These are phyloP conservation scores for Philypnodon macrostomus DNA, from an alignment of 2,797 vertebrate species.

Conservation along the genomic window DNA sequence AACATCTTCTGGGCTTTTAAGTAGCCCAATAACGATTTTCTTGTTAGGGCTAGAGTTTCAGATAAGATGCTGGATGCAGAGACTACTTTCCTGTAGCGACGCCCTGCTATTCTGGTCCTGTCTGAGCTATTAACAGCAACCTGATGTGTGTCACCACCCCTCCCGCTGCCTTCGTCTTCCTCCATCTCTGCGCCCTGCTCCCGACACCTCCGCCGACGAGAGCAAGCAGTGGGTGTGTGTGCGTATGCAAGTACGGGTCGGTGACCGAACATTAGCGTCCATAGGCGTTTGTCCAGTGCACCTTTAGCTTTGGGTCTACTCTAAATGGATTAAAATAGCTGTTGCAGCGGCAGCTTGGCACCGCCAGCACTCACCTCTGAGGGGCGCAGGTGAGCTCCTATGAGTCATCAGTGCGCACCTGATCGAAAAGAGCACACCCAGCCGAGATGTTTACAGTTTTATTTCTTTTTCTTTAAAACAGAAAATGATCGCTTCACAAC, in stretches of 20 bases:
- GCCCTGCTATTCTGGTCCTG: constrained; percentile 69
- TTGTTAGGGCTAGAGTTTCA: constrained; percentile 20
- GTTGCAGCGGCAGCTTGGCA: constrained; percentile 41
- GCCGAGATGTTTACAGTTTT: constrained; percentile 70
- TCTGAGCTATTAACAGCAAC: constrained; percentile 69
- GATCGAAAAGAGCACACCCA: constrained; percentile 27
- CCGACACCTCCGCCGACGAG: constrained; percentile 5
- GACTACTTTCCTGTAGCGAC: constrained; percentile 51
- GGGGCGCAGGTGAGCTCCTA: constrained; percentile 48
- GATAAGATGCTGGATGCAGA: constrained; percentile 34
- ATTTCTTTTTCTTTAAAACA: constrained; percentile 89
- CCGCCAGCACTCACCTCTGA: constrained; percentile 21
- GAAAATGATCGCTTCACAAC: constrained; percentile 86
- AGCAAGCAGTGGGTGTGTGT: not conserved
- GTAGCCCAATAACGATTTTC: not conserved
- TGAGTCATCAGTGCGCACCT: constrained; percentile 71
- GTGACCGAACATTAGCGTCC: not conserved
- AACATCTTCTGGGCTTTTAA: not conserved
- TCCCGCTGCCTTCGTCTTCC: constrained; percentile 43
- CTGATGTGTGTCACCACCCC: constrained; percentile 77
- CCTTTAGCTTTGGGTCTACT: constrained; percentile 15
- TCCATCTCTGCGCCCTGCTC: constrained; percentile 24
- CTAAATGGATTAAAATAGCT: constrained; percentile 52
- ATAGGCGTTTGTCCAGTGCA: constrained; percentile 8
- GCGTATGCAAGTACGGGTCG: not conserved